Conservation (phyloP, 2,888 invertebrate genomes). For the Tenthredo distinguenda region DNA sequence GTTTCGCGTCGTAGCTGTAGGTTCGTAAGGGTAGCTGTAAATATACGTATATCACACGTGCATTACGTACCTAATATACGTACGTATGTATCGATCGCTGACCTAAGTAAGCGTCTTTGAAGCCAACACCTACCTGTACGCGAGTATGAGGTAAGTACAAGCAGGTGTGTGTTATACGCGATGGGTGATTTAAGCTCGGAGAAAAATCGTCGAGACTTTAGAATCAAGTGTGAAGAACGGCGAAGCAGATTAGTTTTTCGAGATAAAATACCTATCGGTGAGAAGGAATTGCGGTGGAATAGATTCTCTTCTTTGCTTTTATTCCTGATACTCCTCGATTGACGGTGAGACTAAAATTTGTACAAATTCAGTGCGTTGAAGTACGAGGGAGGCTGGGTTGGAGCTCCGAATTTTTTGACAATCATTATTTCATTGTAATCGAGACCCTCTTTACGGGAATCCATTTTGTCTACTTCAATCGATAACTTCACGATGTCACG, state of each 20-base stretch:
- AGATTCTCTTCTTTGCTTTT: no score
- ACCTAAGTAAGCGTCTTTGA: conserved; percentile 39
- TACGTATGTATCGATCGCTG: conserved; percentile 42
- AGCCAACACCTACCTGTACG: conserved; percentile 16
- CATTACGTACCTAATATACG: not conserved
- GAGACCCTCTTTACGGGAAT: no score
- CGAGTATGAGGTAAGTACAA: not conserved
- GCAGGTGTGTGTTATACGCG: not conserved
- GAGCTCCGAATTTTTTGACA: no score
- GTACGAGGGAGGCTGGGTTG: no score
- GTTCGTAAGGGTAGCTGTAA: not conserved
- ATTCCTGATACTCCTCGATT: no score
- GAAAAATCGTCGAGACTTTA: not conserved
- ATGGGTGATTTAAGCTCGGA: not conserved
- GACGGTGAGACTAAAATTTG: no score
- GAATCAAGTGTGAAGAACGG: not conserved
- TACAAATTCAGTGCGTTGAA: no score
- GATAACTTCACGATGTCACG: no score
- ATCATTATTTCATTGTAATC: no score
- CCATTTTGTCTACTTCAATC: no score
- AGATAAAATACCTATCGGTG: not conserved
- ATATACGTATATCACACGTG: not conserved
- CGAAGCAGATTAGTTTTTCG: not conserved
- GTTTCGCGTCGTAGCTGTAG: not conserved
- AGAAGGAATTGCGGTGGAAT: no score